Evolutionary conservation across 1,140 invertebrate species (phyloP).

Genomic region (Saxidomus purpurata): DNA sequence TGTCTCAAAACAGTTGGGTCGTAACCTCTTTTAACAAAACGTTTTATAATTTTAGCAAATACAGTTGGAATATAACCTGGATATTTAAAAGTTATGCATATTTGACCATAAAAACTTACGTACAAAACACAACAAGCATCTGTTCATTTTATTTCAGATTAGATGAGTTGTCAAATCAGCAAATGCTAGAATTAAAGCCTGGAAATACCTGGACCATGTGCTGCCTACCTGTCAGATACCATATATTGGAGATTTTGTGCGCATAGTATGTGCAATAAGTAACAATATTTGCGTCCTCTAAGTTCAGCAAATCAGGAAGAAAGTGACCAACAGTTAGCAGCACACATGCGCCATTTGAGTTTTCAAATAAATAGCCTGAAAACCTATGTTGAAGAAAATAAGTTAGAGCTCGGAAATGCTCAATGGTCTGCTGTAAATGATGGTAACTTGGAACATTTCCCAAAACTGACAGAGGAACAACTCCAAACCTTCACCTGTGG

Average conservation of each 20-base stretch:
- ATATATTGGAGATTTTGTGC: constrained; percentile 62
- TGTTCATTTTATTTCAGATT: not conserved
- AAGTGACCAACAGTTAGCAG: too few relatives aligned
- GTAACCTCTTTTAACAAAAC: too few relatives aligned
- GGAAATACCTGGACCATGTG: constrained; percentile 55
- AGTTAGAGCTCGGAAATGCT: not conserved
- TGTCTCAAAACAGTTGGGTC: too few relatives aligned
- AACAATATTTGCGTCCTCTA: constrained; percentile 24
- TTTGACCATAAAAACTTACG: too few relatives aligned
- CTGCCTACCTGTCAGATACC: constrained; percentile 61
- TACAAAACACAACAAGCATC: too few relatives aligned
- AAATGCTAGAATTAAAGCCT: constrained; percentile 66
- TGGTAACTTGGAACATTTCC: not conserved
- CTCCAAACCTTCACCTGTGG: too few relatives aligned
- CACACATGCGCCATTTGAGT: not conserved
- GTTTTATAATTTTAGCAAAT: too few relatives aligned
- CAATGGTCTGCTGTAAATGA: too few relatives aligned
- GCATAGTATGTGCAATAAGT: constrained; percentile 62
- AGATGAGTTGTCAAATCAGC: constrained; percentile 67
- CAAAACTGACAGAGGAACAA: not conserved
- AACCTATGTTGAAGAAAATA: not conserved
- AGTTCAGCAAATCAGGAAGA: too few relatives aligned
- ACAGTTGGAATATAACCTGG: too few relatives aligned
- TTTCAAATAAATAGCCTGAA: not conserved
- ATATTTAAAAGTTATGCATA: too few relatives aligned